Conservation (phyloP, 2,888 invertebrate genomes). For the Caenorhabditis japonica region DNA sequence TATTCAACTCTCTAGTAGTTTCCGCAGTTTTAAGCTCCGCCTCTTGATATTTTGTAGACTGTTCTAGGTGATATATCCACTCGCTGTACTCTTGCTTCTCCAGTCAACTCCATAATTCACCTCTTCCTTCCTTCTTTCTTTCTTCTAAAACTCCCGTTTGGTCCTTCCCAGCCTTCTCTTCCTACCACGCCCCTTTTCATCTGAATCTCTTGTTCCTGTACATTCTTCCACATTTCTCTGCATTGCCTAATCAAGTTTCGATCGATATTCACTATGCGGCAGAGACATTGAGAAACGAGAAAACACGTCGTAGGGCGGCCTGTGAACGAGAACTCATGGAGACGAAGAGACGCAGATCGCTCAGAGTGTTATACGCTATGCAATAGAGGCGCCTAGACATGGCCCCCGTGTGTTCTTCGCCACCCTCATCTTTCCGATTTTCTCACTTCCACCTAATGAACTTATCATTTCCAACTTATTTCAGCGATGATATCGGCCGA, state of each 20-base stretch:
- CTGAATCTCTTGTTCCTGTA: conserved; percentile 27
- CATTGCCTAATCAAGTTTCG: conserved; percentile 23
- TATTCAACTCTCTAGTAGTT: no score
- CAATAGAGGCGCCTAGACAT: conserved; percentile 4
- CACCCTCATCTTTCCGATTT: conserved; percentile 9
- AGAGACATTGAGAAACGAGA: conserved; percentile 18
- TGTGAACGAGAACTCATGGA: conserved; percentile 5
- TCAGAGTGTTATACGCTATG: conserved; percentile 15
- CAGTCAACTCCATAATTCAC: no score
- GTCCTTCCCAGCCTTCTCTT: neutral
- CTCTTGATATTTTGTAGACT: no score
- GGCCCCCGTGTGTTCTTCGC: neutral
- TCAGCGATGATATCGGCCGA: no score
- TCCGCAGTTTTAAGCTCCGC: no score
- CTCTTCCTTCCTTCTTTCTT: no score
- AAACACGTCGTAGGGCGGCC: conserved; percentile 12
- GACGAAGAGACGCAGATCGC: conserved; percentile 42
- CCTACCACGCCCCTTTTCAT: neutral
- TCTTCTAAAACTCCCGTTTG: no score
- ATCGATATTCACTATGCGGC: conserved; percentile 29
- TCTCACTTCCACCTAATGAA: conserved; percentile 2
- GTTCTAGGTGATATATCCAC: no score
- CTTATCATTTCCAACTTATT: conserved; percentile 1
- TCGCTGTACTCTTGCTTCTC: no score
- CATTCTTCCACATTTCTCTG: conserved; percentile 8